Base-by-base conservation (phyloP, 2,113 vertebrate genomes). In the Osmerus mordax region DNA sequence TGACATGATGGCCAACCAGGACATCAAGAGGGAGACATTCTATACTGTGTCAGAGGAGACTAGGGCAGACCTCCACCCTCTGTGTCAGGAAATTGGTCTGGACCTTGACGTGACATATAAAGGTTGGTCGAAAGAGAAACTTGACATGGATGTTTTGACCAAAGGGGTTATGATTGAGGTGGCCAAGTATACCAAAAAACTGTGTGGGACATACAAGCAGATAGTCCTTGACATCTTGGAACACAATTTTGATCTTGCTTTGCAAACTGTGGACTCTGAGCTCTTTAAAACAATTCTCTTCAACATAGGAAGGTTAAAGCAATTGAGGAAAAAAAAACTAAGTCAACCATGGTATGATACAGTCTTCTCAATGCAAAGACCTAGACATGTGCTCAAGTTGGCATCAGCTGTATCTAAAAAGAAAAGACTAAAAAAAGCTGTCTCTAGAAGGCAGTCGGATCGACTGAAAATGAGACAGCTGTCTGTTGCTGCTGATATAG, bases 211-310 rank as follows among this genome's bases (percentile, higher is more conserved):
- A 14, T 29, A 29, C 61, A 63, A 28, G 15, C 28, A 28, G 5
- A 63, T 63, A 8, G 25, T 63, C 15, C 14, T 14, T 63, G 61
- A 23, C 25, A 15, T 32, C 16, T 15, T 63, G 2, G 61, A 63
- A 28, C 14, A 63, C 61, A 63, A 63, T 32, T 63, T 63, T 63
- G 28, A 63, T 63, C 21, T 61, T 23, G 59, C 15, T 61, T 61
- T 61, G 19, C 23, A 18, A 0, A 15, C 55, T 8, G 60, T 18
- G 0, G 4, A 3, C 0, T 62, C 72, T 0, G 14, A 59, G 18
- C 61, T 68, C 14, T 55, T n/a, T 55, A 16, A 3, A 55, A 55
- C 3, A 16, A 16, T 55, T 55, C 3, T 55, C 14, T 55, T 4
- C 14, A 36, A 4, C 2, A 5, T 3, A 25, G 2, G 4, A 15